Evolutionary conservation across 1,140 invertebrate genomes (phyloP).

Genomic region (Drosophila seguyi): DNA sequence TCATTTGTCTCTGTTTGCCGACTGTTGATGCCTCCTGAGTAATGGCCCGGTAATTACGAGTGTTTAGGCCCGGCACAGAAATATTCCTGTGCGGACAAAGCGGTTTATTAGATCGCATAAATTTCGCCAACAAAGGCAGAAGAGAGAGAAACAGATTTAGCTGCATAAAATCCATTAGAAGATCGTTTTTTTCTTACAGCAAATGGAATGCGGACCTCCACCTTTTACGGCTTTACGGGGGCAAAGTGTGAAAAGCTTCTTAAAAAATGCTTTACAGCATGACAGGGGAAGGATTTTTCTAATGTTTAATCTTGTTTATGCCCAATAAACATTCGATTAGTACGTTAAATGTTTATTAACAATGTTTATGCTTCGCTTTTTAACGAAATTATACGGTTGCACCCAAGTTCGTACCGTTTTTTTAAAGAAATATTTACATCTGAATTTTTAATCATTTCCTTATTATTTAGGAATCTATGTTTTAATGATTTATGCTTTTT

Average conservation of each 20-base stretch:
- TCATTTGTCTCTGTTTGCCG: constrained; percentile 39
- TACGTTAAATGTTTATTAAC: background rate
- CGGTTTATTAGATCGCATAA: constrained; percentile 25
- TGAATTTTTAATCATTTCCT: background rate
- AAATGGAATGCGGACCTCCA: constrained; percentile 10
- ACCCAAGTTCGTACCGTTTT: background rate
- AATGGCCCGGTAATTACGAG: constrained; percentile 45
- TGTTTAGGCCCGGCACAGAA: constrained; percentile 14
- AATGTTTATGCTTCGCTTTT: background rate
- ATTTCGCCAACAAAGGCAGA: background rate
- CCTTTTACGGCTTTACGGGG: constrained; percentile 5
- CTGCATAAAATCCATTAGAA: constrained; percentile 22
- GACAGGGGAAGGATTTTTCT: background rate
- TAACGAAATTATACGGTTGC: background rate
- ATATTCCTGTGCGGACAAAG: constrained; percentile 11
- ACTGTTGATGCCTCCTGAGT: constrained; percentile 28
- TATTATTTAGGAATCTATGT: background rate
- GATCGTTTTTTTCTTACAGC: background rate
- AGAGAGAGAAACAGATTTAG: background rate
- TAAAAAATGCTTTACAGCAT: background rate
- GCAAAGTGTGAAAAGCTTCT: constrained; percentile 38
- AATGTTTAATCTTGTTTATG: constrained; percentile 18
- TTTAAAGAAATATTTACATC: no score
- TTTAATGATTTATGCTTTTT: background rate
- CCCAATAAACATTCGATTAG: background rate